phyloP scores from a whole-genome alignment of 2,797 vertebrate species.

The Xiphophorus birchmanni region DNA sequence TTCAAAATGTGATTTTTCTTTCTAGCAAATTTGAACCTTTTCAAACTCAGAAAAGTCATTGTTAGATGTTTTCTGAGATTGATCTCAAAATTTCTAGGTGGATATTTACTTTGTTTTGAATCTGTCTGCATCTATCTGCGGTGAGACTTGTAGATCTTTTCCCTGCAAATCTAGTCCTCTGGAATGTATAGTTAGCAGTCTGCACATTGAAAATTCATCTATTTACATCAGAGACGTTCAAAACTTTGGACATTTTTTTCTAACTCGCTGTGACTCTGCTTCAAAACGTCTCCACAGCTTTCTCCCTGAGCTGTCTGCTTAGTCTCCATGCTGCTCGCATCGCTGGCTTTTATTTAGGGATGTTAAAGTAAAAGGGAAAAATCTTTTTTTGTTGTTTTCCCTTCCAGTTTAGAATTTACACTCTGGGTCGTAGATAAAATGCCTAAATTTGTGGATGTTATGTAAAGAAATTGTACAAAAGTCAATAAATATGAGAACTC shows the following conservation, averaged over 20 bases:
- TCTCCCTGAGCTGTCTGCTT: too few relatives aligned
- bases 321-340: too few relatives aligned
- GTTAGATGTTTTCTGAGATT: too few relatives aligned
- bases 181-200: not conserved
- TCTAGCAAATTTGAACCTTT: too few relatives aligned
- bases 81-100: too few relatives aligned
- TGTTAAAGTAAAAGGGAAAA: not conserved
- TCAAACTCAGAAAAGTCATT: too few relatives aligned
- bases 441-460: not conserved
- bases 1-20: too few relatives aligned
- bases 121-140: not conserved
- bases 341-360: too few relatives aligned
- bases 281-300: not conserved
- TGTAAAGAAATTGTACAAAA: not conserved
- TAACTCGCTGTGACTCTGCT: not conserved
- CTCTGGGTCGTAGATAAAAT: not conserved
- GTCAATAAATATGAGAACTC: not conserved
- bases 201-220: not conserved
- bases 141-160: not conserved
- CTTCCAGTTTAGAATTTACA: not conserved
- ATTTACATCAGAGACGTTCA: not conserved
- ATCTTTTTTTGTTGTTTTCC: not conserved
- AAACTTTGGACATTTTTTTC: not conserved
- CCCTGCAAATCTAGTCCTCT: not conserved
- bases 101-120: too few relatives aligned